Percentiles rank a stretch among this genome's conserved stretches.
These are phyloP conservation scores for Eurytoma adleriae DNA, from an alignment of 2,888 invertebrate genomes.

Conservation along the genomic window DNA sequence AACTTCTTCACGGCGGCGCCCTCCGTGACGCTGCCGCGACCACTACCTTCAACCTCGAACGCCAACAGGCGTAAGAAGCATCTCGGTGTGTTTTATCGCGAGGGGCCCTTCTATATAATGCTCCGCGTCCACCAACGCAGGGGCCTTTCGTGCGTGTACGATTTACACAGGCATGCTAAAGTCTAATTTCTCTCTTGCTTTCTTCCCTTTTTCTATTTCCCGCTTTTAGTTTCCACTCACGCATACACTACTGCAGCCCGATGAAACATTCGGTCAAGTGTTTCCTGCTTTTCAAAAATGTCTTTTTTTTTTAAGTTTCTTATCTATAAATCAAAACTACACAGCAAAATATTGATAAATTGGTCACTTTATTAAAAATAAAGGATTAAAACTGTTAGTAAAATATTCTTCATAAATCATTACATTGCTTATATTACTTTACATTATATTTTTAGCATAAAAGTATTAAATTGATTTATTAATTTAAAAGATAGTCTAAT, in stretches of 20 bases:
- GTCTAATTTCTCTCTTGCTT: not conserved
- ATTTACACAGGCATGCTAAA: not conserved
- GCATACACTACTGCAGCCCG: not conserved
- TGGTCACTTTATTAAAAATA: too few relatives aligned
- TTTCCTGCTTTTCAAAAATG: too few relatives aligned
- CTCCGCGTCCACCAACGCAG: not conserved
- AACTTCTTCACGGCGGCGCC: not conserved
- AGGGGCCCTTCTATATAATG: not conserved
- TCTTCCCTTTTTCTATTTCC: not conserved
- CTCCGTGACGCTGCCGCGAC: not conserved
- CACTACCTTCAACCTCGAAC: conserved; percentile 23
- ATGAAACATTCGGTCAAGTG: too few relatives aligned
- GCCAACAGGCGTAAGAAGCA: conserved; percentile 16
- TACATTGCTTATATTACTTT: too few relatives aligned
- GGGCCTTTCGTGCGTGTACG: not conserved
- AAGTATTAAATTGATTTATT: too few relatives aligned
- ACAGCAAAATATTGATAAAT: too few relatives aligned
- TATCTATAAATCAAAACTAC: too few relatives aligned
- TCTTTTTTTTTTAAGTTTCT: too few relatives aligned
- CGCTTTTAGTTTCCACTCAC: conserved; percentile 14
- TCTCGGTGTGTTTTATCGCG: conserved; percentile 32
- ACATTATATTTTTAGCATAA: too few relatives aligned
- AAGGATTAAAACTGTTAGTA: too few relatives aligned
- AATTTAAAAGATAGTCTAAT: too few relatives aligned
- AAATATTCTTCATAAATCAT: too few relatives aligned